phyloP scores from a whole-genome alignment of 2,113 vertebrate genomes.

The Motacilla alba region DNA sequence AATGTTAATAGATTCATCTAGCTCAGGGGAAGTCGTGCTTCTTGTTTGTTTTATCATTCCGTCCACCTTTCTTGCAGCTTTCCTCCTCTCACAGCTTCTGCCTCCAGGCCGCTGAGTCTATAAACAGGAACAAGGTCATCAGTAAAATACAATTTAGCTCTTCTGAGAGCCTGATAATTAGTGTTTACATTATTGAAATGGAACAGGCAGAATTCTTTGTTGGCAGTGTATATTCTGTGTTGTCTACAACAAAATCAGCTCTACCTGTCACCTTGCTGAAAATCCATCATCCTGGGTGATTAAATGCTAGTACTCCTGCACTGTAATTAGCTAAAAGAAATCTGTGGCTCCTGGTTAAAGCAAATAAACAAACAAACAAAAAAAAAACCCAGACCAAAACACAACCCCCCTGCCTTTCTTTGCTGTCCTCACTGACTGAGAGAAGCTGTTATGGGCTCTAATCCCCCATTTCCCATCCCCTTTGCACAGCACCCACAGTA shows the following conservation, averaged over 20 bases:
- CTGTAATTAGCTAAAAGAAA: background rate
- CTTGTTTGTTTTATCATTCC: background rate
- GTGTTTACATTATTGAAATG: background rate
- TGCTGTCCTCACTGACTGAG: background rate
- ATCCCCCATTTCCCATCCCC: background rate
- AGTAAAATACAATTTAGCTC: conserved; percentile 24
- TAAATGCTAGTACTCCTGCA: background rate
- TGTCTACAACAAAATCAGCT: background rate
- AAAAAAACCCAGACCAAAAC: background rate
- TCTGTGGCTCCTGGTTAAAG: background rate
- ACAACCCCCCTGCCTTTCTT: background rate
- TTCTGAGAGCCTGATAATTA: conserved; percentile 38
- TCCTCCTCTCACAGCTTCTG: background rate
- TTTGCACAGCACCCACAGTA: fast-evolving
- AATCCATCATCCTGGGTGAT: background rate
- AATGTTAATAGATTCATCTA: conserved; percentile 56
- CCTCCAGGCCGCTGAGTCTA: conserved; percentile 6
- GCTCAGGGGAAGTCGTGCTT: background rate
- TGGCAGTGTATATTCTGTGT: background rate
- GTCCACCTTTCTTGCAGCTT: background rate
- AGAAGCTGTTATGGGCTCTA: background rate
- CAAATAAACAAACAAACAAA: background rate
- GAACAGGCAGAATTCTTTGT: background rate
- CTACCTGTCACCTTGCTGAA: background rate
- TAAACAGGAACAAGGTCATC: conserved; percentile 23